phyloP scores from a whole-genome alignment of 2,797 vertebrate genomes.

The Tiaroga cobitis region DNA sequence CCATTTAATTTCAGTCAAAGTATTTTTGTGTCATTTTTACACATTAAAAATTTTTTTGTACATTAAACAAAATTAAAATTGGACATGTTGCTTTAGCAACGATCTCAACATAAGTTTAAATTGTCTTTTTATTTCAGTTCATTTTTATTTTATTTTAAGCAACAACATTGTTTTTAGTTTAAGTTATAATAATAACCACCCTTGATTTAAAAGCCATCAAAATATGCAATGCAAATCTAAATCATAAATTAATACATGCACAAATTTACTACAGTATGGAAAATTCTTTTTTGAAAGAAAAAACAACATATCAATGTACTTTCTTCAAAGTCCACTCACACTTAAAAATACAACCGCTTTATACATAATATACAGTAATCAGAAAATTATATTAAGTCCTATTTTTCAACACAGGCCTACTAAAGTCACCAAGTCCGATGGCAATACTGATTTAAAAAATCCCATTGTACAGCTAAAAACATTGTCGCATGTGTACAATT shows the following conservation, averaged over 20 bases:
- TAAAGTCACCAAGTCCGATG: background rate
- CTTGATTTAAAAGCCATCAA: too few species aligned
- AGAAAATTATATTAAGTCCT: background rate
- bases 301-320: background rate
- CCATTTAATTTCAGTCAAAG: background rate
- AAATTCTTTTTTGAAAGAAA: background rate
- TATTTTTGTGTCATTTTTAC: background rate
- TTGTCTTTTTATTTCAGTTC: background rate
- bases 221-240: too few species aligned
- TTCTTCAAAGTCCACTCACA: too few species aligned
- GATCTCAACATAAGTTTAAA: too few species aligned
- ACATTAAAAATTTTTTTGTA: accelerated
- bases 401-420: background rate
- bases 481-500: background rate
- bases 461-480: background rate
- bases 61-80: too few species aligned
- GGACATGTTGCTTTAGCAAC: too few species aligned
- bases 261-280: background rate
- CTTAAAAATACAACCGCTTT: background rate
- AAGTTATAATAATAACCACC: background rate
- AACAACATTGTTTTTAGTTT: background rate
- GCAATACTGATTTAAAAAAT: background rate
- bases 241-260: too few species aligned
- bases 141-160: background rate
- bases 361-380: background rate